Percentiles rank a stretch among this genome's conserved stretches.
phyloP scores from a whole-genome alignment of 2,888 invertebrate species.

The Flabesymbios commensalis region DNA sequence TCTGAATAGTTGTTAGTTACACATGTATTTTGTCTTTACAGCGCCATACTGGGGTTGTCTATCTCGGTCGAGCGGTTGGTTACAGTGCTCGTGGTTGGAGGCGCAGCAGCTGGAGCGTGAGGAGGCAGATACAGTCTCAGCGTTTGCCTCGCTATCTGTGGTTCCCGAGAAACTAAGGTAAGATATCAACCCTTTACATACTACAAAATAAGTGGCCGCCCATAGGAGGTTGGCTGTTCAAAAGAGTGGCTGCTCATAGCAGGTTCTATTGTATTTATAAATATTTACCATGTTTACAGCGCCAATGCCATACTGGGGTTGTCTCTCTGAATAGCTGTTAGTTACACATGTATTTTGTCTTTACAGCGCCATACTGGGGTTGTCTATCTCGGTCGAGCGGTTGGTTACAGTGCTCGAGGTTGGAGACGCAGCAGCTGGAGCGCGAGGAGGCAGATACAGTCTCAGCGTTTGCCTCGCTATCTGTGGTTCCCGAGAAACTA shows the following conservation, averaged over 20 bases:
- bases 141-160: conserved; percentile 77
- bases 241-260: too few relatives aligned
- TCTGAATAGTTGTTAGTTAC: too few relatives aligned
- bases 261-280: too few relatives aligned
- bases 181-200: too few relatives aligned
- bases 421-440: conserved; percentile 77
- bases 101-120: conserved; percentile 79
- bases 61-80: conserved; percentile 76
- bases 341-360: too few relatives aligned
- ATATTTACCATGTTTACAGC: too few relatives aligned
- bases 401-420: conserved; percentile 76
- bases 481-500: conserved; percentile 28
- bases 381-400: conserved; percentile 79
- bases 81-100: conserved; percentile 79
- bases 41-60: conserved; percentile 84
- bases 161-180: too few relatives aligned
- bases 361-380: conserved; percentile 76
- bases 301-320: too few relatives aligned
- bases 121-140: conserved; percentile 88
- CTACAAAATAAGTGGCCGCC: too few relatives aligned
- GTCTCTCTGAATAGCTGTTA: too few relatives aligned
- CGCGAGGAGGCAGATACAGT: conserved; percentile 90
- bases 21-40: too few relatives aligned
- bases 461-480: conserved; percentile 84
- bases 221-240: too few relatives aligned